Conservation (phyloP, 2,113 vertebrate species). For the Pedionomus torquatus region DNA sequence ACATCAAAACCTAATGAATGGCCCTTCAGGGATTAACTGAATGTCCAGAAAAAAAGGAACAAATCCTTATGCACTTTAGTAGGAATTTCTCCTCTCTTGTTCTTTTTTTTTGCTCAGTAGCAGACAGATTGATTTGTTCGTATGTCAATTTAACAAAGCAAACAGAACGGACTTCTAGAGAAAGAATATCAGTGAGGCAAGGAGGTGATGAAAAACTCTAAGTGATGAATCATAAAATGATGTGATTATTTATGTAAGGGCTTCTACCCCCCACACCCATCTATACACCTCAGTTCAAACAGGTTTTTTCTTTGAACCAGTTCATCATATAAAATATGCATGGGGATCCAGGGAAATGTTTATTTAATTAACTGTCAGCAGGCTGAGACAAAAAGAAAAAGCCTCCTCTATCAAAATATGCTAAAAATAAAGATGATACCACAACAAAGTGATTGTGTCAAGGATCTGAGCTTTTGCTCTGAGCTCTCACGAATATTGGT, state of each 20-base stretch:
- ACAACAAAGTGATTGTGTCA: background rate
- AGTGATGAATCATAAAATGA: background rate
- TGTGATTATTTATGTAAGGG: conserved; percentile 42
- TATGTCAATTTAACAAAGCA: conserved; percentile 35
- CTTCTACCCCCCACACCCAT: background rate
- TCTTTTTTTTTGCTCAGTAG: background rate
- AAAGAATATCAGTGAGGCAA: background rate
- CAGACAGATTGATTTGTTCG: conserved; percentile 47
- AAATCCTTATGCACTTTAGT: background rate
- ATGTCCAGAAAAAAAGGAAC: background rate
- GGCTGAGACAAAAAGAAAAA: conserved; percentile 16
- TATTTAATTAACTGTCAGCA: conserved; percentile 53
- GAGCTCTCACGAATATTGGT: background rate
- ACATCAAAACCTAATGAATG: background rate
- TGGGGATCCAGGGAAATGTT: background rate
- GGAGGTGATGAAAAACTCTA: background rate
- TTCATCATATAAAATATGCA: conserved; percentile 51
- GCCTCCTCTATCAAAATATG: background rate
- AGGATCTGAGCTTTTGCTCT: background rate
- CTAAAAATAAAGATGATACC: conserved; percentile 13
- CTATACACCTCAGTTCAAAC: background rate
- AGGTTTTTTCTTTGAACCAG: conserved; percentile 48
- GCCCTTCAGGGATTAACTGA: background rate
- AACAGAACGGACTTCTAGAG: background rate
- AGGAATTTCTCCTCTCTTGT: background rate